Evolutionary conservation across 2,113 vertebrate species (phyloP).

Genomic region (Syrrhaptes paradoxus): DNA sequence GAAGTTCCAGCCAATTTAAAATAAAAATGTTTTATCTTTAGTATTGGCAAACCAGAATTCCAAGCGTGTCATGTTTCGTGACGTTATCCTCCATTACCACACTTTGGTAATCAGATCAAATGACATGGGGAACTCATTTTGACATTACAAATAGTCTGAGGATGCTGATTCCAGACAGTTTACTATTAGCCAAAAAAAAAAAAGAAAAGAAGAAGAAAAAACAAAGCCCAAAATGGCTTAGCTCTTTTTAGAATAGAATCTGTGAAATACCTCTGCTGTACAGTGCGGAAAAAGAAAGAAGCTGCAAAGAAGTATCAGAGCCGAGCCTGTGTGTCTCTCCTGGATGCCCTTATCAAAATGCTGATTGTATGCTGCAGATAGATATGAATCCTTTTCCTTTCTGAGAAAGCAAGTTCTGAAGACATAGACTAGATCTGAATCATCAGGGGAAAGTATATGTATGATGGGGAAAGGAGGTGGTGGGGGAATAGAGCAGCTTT

Average conservation of each 20-base stretch:
- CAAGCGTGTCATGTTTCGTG: background rate
- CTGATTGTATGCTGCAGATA: background rate
- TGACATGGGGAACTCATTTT: background rate
- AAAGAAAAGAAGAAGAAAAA: background rate
- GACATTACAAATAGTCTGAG: background rate
- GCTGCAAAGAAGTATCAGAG: background rate
- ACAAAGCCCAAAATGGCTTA: background rate
- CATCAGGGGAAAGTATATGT: background rate
- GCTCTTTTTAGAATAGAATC: background rate
- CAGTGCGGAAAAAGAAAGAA: background rate
- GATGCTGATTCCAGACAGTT: background rate
- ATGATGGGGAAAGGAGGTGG: background rate
- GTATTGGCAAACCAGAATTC: background rate
- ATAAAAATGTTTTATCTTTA: background rate
- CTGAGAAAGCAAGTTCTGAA: background rate
- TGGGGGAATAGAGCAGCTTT: background rate
- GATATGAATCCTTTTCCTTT: background rate
- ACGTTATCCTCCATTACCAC: background rate
- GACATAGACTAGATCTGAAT: background rate
- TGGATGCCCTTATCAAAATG: slow-evolving; percentile 12
- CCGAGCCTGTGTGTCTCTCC: background rate
- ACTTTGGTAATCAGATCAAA: background rate
- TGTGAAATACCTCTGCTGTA: background rate
- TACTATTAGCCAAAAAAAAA: background rate
- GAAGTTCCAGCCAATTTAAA: background rate